phyloP scores from a whole-genome alignment of 2,797 vertebrate species.

The Artibeus lituratus region DNA sequence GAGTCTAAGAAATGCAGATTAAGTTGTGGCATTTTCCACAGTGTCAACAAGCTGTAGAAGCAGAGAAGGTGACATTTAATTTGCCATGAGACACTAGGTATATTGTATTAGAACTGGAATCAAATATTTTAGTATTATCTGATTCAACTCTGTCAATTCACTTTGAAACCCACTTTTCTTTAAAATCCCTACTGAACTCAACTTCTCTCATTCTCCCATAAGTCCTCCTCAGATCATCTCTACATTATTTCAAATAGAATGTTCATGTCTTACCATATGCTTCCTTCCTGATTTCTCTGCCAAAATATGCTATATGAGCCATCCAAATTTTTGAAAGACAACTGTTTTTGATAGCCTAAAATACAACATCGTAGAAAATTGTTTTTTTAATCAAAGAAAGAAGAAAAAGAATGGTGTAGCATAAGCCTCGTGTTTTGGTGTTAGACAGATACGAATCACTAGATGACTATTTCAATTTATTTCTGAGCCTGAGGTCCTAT shows the following conservation, averaged over 20 bases:
- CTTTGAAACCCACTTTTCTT: not conserved
- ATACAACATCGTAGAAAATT: not conserved
- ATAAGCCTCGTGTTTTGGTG: not conserved
- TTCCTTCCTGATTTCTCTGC: constrained; percentile 81
- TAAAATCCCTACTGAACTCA: not conserved
- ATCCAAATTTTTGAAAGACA: constrained; percentile 88
- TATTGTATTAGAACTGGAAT: not conserved
- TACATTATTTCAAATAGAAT: not conserved
- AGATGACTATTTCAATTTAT: not conserved
- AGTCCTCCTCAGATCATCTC: not conserved
- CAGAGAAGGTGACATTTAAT: not conserved
- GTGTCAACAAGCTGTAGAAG: not conserved
- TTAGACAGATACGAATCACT: not conserved
- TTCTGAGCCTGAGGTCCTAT: not conserved
- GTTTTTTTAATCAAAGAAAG: constrained; percentile 39
- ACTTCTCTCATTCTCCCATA: not conserved
- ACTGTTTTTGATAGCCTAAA: constrained; percentile 92
- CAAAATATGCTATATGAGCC: constrained; percentile 93
- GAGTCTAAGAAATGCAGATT: not conserved
- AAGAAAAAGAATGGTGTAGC: not conserved
- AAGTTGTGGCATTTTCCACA: not conserved
- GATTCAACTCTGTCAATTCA: not conserved
- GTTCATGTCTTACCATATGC: constrained; percentile 85
- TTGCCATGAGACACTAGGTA: not conserved
- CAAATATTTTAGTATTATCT: not conserved